These are phyloP conservation scores for Ardeotis arabs DNA, from an alignment of 2,113 vertebrate genomes.

Conservation along the genomic window DNA sequence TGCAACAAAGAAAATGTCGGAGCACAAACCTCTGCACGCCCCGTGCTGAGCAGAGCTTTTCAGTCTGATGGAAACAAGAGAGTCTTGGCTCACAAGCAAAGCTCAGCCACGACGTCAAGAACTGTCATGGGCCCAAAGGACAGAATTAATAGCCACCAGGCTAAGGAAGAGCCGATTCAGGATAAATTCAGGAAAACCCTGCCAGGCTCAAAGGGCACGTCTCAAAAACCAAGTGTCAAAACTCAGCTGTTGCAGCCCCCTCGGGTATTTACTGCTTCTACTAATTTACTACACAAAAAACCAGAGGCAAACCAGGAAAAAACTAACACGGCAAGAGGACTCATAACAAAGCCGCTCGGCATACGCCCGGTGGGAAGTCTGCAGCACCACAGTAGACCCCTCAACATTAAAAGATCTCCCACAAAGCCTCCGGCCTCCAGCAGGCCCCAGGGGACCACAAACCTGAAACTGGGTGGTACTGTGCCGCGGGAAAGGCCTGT, in stretches of 20 bases:
- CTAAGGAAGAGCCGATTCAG: background rate
- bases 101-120: background rate
- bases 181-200: background rate
- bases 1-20: conserved; percentile 50
- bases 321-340: rapidly evolving
- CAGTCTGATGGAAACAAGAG: background rate
- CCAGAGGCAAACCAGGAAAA: background rate
- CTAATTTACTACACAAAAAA: background rate
- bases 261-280: background rate
- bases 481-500: background rate
- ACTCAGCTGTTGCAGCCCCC: background rate
- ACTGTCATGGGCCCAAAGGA: background rate
- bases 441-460: background rate
- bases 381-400: background rate
- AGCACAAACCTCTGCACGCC: background rate
- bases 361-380: background rate
- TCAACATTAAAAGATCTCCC: background rate
- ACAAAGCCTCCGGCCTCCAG: background rate
- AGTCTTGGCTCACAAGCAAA: background rate
- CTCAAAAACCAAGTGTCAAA: background rate
- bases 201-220: background rate
- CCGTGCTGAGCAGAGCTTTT: background rate
- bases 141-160: background rate
- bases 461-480: background rate
- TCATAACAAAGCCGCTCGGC: background rate